phyloP scores from a whole-genome alignment of 2,888 invertebrate genomes.

The Elmis aenea region DNA sequence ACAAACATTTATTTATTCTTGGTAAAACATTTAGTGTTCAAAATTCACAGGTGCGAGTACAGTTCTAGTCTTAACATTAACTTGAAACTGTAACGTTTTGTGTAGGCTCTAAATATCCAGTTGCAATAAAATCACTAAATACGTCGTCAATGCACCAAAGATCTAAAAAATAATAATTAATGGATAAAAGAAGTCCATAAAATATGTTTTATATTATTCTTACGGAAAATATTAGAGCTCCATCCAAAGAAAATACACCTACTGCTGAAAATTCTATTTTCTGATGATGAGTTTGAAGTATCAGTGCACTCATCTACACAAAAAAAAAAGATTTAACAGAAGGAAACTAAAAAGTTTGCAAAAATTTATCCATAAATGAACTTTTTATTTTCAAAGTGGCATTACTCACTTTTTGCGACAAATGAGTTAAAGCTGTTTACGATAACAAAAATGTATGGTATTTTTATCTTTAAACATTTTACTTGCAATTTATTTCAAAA shows the following conservation, averaged over 20 bases:
- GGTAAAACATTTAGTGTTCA: too few relatives aligned
- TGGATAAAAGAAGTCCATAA: background rate
- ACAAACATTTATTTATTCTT: too few relatives aligned
- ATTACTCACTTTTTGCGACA: too few relatives aligned
- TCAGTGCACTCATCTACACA: conserved; percentile 6
- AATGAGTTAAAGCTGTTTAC: too few relatives aligned
- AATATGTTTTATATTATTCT: background rate
- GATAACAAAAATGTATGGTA: too few relatives aligned
- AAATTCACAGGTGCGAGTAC: too few relatives aligned
- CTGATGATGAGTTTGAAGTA: conserved; percentile 8
- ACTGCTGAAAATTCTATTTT: conserved; percentile 9
- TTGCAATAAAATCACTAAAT: conserved; percentile 8
- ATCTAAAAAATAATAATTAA: conserved; percentile 5
- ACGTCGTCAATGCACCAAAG: conserved; percentile 8
- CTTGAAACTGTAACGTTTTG: too few relatives aligned
- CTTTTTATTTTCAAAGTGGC: too few relatives aligned
- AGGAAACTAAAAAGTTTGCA: background rate
- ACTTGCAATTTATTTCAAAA: too few relatives aligned
- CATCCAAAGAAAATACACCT: conserved; percentile 8
- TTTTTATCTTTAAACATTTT: too few relatives aligned
- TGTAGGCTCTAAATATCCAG: conserved; percentile 4
- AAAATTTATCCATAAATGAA: too few relatives aligned
- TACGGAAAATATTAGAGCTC: conserved; percentile 10
- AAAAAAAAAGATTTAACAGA: background rate
- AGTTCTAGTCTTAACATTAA: too few relatives aligned